Evolutionary conservation across 2,888 invertebrate genomes (phyloP), one percentile per base, ranked within the genome.

Genomic region (Mesorhabditis spiculigera): DNA sequence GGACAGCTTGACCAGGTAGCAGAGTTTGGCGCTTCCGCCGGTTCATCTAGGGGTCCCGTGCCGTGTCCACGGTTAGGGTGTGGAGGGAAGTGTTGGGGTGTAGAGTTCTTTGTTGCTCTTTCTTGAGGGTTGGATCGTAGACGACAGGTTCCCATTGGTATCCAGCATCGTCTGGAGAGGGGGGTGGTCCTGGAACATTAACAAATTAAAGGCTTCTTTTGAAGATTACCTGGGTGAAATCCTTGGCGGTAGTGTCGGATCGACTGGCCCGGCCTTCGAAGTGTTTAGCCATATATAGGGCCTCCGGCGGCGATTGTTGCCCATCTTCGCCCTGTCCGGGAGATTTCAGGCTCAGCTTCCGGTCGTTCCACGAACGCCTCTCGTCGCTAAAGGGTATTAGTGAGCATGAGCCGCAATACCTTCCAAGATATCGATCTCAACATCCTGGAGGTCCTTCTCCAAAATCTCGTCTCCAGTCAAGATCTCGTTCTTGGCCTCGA

Each of bases 61-160:
- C 78, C 79, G 44, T 73, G 73, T 13, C 82, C 82, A 45, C 77
- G 61, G 61, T 79, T 70, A 43, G 80, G 82, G 3, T 73, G 76
- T 42, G 84, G 85, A 5, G 85, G 83, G 45, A 82, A 82, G 67
- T 76, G 75, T 5, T 75, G 74, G 4, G 85, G 85, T 13, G 85
- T 86, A 71, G 86, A 86, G 71, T 85, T 83, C 77, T 86, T 86
- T n/a, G n/a, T n/a, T 75, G 76, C 70, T 86, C 86, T 45, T 75
- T 68, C 68, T 83, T 83, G 73, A 71, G 86, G 1, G 72, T 77
- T 4, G 86, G 83, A 63, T 86, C 85, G 66, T 71, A 71, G 6
- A 86, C 73, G 4, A 78, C 73, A 0, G 86, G 86, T 13, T 73
- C 73, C 86, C 86, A 86, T 28, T 73, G 73, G 69, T 84, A 83